Conservation (phyloP, 2,888 invertebrate species). For the Oeneis ivallda region DNA sequence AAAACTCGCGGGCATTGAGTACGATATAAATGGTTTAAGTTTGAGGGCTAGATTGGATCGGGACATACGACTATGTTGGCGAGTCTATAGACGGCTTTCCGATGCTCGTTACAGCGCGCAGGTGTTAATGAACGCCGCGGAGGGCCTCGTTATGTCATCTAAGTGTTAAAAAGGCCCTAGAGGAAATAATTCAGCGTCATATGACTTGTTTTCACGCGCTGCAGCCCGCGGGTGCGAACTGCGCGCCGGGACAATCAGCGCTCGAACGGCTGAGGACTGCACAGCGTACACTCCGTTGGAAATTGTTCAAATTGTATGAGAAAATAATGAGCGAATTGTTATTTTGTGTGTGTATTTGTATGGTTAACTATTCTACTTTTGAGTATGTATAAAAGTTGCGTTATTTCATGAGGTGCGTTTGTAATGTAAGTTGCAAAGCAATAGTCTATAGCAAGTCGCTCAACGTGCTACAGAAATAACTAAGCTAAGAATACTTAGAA, state of each 20-base stretch:
- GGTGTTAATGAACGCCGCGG: constrained; percentile 37
- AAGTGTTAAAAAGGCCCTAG: constrained; percentile 37
- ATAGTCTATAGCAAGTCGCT: no score
- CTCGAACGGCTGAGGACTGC: constrained; percentile 12
- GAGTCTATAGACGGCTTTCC: background rate
- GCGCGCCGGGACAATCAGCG: constrained; percentile 17
- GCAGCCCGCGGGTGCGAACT: background rate
- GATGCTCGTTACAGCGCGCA: constrained; percentile 32
- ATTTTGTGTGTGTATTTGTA: background rate
- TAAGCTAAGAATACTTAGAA: no score
- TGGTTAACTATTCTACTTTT: background rate
- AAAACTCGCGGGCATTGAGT: no score
- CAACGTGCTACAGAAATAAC: no score
- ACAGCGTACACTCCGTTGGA: background rate
- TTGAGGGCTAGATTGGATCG: background rate
- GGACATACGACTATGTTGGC: background rate
- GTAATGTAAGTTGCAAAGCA: background rate
- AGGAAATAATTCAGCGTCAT: constrained; percentile 33
- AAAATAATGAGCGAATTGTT: constrained; percentile 24
- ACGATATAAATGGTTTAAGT: no score
- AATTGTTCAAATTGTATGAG: constrained; percentile 18
- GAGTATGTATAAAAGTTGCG: background rate
- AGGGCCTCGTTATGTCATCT: constrained; percentile 37
- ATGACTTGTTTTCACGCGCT: constrained; percentile 30
- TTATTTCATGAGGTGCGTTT: background rate